Percentiles rank a stretch among this genome's conserved stretches.
phyloP scores from a whole-genome alignment of 2,797 vertebrate genomes.

The Dallia pectoralis region DNA sequence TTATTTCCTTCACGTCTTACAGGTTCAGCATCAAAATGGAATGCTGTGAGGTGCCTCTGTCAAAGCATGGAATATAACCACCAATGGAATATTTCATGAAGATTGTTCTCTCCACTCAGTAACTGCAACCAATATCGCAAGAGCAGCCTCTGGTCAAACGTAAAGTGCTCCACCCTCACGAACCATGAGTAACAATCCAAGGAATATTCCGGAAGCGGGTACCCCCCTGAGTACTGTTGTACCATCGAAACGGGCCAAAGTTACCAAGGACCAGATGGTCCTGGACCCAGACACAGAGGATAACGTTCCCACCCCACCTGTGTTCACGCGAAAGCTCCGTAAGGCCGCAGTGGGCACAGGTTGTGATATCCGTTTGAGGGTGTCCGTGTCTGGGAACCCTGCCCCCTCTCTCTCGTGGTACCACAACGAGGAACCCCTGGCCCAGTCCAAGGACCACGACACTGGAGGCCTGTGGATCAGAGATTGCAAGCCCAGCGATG shows the following conservation, averaged over 20 bases:
- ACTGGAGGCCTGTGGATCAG: constrained; percentile 86
- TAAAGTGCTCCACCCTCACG: not conserved
- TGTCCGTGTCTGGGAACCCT: constrained; percentile 79
- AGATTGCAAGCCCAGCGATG: constrained; percentile 79
- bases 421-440: constrained; percentile 77
- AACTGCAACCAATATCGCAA: constrained; percentile 8
- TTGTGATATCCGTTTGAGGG: constrained; percentile 84
- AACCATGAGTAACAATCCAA: constrained; percentile 55
- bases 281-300: constrained; percentile 31
- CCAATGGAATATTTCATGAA: constrained; percentile 22
- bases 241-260: constrained; percentile 77
- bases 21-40: not conserved
- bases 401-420: constrained; percentile 84
- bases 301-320: constrained; percentile 53
- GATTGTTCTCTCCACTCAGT: constrained; percentile 15
- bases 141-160: not conserved
- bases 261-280: constrained; percentile 49
- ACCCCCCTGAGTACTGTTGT: constrained; percentile 62
- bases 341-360: constrained; percentile 83
- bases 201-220: constrained; percentile 57
- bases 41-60: constrained; percentile 21
- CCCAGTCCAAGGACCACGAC: constrained; percentile 67
- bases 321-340: constrained; percentile 83
- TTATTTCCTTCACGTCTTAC: not conserved
- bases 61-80: constrained; percentile 27